Evolutionary conservation across 2,797 vertebrate species (phyloP), one percentile per base, ranked within the genome.

Genomic region (Centroberyx gerrardi): DNA sequence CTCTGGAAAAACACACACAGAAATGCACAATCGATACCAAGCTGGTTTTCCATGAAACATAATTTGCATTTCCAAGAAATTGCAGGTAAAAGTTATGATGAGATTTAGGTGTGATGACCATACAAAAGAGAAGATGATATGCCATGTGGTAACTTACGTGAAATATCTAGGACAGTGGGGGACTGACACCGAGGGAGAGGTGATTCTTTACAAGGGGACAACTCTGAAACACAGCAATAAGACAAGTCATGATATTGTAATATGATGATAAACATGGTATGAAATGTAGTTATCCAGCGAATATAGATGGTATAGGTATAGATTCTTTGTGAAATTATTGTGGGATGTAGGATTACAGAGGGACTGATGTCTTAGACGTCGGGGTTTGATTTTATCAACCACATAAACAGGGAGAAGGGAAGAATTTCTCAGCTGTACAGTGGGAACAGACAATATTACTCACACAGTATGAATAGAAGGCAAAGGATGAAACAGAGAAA

Each of bases 1-100:
- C 64, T 94, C 98, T 99, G 88, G 8, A 73, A 62, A 69, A 61
- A 51, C 0, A 53, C 44, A 48, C 54, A 64, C 5, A 44, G 7
- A 55, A 3, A 52, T 14, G 14, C 36, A 59, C 0, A 72, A 61
- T 0, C 4, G 0, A 42, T 51, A 5, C 1, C 3, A 18, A 69
- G 8, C 18, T 36, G 40, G 2, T 42, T 3, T 3, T 54, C 6
- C 12, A 44, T 5, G 17, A n/a, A 54, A 33, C 17, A 13, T 8
- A 0, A 72, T n/a, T 18, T 70, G 2, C 10, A 46, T 15, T 6
- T 51, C 29, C 1, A 49, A 15, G 1, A 67, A 54, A 28, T 12
- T 54, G 52, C 52, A 54, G 10, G 48, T 9, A 3, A 51, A 2
- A 18, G 14, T n/a, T 51, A 7, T 5, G 17, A 51, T 51, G n/a